Conservation (phyloP, 2,797 vertebrate species). For the Pseudochirops cupreus region DNA sequence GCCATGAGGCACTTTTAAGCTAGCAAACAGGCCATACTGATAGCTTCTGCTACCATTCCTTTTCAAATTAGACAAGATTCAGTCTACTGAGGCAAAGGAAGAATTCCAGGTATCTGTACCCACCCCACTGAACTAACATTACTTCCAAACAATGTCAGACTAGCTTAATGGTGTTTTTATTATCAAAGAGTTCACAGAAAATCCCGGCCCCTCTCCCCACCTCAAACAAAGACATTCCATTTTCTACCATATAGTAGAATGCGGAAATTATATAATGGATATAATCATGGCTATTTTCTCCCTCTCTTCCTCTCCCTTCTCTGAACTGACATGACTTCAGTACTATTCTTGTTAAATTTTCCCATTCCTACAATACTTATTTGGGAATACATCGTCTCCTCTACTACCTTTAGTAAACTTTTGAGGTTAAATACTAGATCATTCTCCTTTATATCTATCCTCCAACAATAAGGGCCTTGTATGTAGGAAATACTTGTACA, state of each 20-base stretch:
- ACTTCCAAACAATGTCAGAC: background rate
- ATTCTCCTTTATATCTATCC: background rate
- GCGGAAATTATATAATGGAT: background rate
- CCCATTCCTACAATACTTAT: background rate
- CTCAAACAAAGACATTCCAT: background rate
- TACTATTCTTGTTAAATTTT: background rate
- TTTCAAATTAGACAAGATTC: too few species aligned
- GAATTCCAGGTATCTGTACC: fast-evolving
- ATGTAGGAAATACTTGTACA: background rate
- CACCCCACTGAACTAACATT: background rate
- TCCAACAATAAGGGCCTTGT: background rate
- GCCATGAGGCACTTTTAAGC: too few species aligned
- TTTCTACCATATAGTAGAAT: background rate
- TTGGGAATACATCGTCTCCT: background rate
- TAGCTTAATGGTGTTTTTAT: background rate
- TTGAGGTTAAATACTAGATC: background rate
- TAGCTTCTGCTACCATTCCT: fast-evolving
- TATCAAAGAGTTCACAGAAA: background rate
- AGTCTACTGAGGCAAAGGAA: background rate
- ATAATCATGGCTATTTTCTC: background rate
- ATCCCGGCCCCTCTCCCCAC: background rate
- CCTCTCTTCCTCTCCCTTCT: background rate
- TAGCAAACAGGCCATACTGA: background rate
- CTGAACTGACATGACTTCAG: background rate
- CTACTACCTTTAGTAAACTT: background rate